These are phyloP conservation scores for Calypte anna DNA, from an alignment of 2,113 vertebrate species.

Conservation along the genomic window DNA sequence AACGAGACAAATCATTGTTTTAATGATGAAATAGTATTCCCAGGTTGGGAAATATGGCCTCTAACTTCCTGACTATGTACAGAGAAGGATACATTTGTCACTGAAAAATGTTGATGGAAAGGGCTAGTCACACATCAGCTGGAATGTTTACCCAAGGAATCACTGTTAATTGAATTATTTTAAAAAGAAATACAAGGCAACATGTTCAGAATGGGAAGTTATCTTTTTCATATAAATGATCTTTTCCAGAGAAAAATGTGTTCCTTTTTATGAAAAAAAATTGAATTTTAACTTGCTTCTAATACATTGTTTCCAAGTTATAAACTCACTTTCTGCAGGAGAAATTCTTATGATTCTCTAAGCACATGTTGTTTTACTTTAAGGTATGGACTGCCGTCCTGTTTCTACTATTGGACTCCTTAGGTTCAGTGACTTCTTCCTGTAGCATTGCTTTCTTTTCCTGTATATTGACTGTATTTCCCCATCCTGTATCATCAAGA, in stretches of 20 bases:
- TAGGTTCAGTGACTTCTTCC: neutral
- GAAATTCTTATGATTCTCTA: neutral
- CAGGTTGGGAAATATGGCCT: neutral
- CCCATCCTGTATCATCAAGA: neutral
- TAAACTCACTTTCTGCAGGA: neutral
- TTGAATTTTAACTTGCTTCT: neutral
- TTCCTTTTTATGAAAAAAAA: neutral
- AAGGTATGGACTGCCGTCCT: neutral
- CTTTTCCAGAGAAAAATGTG: neutral
- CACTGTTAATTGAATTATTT: neutral
- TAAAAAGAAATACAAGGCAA: neutral
- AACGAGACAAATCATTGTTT: neutral
- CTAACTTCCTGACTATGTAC: neutral
- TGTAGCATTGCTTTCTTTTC: neutral
- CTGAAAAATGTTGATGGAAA: neutral
- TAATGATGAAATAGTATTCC: neutral
- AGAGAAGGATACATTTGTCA: neutral
- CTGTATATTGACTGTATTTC: neutral
- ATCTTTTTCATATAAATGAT: neutral
- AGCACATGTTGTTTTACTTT: neutral
- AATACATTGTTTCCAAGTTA: neutral
- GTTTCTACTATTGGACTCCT: neutral
- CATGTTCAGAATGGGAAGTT: neutral
- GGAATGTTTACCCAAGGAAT: neutral
- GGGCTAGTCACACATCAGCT: neutral